Conservation (phyloP, 2,113 vertebrate genomes). For the Stegastes partitus region DNA sequence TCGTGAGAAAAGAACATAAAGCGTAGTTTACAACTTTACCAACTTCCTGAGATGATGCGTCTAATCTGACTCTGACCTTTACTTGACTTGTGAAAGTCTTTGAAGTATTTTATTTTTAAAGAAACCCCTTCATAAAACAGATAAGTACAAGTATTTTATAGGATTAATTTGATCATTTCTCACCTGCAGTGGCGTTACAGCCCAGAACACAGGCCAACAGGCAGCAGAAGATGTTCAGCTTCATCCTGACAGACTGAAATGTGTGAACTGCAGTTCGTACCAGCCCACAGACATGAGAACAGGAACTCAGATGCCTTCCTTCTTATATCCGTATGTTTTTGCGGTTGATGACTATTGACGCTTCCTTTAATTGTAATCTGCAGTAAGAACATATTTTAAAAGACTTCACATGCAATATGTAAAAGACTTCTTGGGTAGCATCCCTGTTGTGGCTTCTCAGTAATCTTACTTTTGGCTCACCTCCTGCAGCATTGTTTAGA, state of each 20-base stretch:
- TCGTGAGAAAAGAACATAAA: not conserved
- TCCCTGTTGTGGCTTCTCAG: too few species aligned
- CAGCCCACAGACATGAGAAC: not conserved
- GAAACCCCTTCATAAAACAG: too few species aligned
- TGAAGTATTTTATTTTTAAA: too few species aligned
- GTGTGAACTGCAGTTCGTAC: not conserved
- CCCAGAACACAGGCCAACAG: not conserved
- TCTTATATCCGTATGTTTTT: not conserved
- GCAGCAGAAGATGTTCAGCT: not conserved
- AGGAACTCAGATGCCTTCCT: conserved; percentile 1
- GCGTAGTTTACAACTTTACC: not conserved
- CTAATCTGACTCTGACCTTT: not conserved
- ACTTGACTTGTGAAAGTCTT: not conserved
- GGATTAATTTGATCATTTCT: not conserved
- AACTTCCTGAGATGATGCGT: too few species aligned
- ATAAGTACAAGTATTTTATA: not conserved
- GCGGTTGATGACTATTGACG: not conserved
- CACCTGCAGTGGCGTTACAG: not conserved
- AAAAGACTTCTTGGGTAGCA: too few species aligned
- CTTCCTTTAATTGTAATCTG: too few species aligned
- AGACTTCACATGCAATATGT: too few species aligned
- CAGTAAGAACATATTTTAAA: too few species aligned
- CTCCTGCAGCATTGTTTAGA: too few species aligned
- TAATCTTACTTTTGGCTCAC: too few species aligned
- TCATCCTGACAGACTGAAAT: not conserved